Percentiles rank a stretch among this genome's conserved stretches.
Conservation (phyloP, 2,113 vertebrate genomes). For the Platysteira castanea region DNA sequence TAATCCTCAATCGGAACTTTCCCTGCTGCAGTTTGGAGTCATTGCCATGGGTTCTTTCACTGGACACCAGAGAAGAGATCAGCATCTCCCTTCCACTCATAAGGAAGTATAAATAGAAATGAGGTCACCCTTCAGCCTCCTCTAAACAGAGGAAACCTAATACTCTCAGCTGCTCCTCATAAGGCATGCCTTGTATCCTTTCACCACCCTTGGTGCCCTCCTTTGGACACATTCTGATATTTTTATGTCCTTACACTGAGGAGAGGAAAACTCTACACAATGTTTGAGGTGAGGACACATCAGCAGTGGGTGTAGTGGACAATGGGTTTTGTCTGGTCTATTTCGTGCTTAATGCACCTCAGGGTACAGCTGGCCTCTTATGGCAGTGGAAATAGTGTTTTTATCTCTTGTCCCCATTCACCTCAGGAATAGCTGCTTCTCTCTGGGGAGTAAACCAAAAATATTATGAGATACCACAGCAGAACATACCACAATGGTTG, state of each 20-base stretch:
- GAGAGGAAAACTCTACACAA: not conserved
- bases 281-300: not conserved
- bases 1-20: not conserved
- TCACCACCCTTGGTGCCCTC: not conserved
- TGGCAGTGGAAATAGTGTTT: not conserved
- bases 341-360: not conserved
- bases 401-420: not conserved
- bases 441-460: not conserved
- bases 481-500: not conserved
- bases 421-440: not conserved
- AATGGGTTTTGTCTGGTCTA: not conserved
- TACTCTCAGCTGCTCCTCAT: not conserved
- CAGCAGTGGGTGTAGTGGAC: not conserved
- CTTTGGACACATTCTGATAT: not conserved
- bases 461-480: not conserved
- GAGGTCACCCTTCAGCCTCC: not conserved
- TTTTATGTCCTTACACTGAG: not conserved
- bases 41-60: not conserved
- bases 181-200: not conserved
- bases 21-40: not conserved
- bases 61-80: not conserved
- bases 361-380: not conserved
- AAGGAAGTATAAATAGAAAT: not conserved
- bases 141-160: not conserved
- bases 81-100: not conserved